Base-by-base conservation (phyloP, 1,140 invertebrate genomes). In the Drosophila pruinosa region DNA sequence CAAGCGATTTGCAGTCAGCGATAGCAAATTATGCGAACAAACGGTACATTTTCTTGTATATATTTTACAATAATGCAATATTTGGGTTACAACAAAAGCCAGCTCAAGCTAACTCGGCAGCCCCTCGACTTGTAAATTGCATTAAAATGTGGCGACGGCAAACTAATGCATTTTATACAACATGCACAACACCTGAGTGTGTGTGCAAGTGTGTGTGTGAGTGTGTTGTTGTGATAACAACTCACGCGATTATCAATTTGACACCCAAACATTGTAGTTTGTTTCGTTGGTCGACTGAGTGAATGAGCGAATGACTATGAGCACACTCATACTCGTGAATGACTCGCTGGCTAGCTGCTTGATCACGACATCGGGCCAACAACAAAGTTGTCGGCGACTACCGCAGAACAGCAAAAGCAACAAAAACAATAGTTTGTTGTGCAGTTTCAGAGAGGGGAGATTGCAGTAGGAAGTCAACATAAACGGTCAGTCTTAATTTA, bases 211-310 rank as follows among this genome's bases (percentile, higher is more conserved):
- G n/a, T 63, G 38, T 59, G 68, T 75, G 34, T 70, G 73, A 75
- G 53, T 10, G 19, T 19, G 47, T 74, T 76, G 59, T 86, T 86
- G 82, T 88, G 83, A 82, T 88, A 88, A 86, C 71, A 78, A 86
- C 82, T 78, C 82, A 86, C 77, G 78, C 82, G 82, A 88, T 88
- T 88, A 88, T 88, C 82, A 88, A 88, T 88, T 88, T 88, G 82
- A 88, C 82, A 88, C 82, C 75, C 81, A 81, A 88, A 78, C 72
- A 75, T 58, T 77, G 65, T 71, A 52, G 73, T 58, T 67, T 56
- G 56, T 8, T 72, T 53, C 45, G 47, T 61, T 19, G 38, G 10
- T 53, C 41, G 53, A 21, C 12, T 39, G 24, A 57, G 26, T 50
- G 56, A 31, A n/a, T 43, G 47, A 72, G 53, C 67, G 54, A 70